Base-by-base conservation (phyloP, 2,888 invertebrate species). In the Celastrina argiolus region DNA sequence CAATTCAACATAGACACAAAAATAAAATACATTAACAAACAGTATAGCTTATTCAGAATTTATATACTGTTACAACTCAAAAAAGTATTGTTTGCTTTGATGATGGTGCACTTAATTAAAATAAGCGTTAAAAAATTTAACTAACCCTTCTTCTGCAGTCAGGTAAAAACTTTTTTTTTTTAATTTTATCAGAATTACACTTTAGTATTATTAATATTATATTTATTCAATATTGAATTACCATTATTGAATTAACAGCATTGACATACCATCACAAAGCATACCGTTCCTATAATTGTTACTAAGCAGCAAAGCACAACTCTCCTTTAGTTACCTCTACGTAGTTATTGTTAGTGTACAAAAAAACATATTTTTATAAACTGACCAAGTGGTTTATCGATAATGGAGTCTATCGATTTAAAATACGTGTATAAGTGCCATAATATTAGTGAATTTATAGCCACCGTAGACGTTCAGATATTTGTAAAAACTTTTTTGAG, bases 391-490 rank as follows among this genome's bases (percentile, higher is more conserved):
- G 18, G 61, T 12, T 61, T 61, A 61, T 61, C 61, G 61, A 61
- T 61, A 36, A 18, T 36, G 39, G 61, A 61, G 61, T 61, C 39
- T 61, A 61, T 61, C 61, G 36, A 61, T 39, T 61, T 61, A 22
- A 16, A 36, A 34, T 61, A 61, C 7, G 61, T 61, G 34, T 39
- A 10, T 39, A 36, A 73, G 74, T 74, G 74, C 74, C 74, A 73
- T 74, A 74, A 67, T 71, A 63, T 71, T 76, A 76, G 65, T 67
- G 67, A 78, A 75, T 75, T 34, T 34, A 59, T 34, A 59, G 34
- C 31, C 10, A 59, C 31, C 8, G 16, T 16, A 59, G 10, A 51
- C 22, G 51, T 22, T 1, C 12, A 51, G 26, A 22, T 5, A 26
- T 10, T 51, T 22, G 22, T 22, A 51, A 7, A 2, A 45, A 10